These are phyloP conservation scores for Lepidurus couesii DNA, from an alignment of 1,140 invertebrate genomes.

Conservation along the genomic window DNA sequence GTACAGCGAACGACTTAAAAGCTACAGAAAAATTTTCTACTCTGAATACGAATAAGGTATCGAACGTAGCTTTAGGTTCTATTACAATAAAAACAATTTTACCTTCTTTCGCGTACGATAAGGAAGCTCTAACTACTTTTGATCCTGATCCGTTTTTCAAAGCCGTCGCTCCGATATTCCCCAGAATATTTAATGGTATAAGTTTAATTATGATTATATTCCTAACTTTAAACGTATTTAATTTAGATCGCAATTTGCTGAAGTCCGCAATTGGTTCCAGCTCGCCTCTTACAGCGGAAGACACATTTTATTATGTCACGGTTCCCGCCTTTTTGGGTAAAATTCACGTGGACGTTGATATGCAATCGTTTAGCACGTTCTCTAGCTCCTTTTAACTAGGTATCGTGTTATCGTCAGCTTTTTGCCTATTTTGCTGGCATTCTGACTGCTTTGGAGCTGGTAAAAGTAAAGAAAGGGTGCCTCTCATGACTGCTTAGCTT, in stretches of 20 bases:
- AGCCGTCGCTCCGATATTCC: background rate
- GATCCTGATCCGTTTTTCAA: conserved; percentile 2
- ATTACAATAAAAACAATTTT: background rate
- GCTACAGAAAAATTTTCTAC: background rate
- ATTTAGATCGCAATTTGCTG: background rate
- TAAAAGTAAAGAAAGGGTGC: background rate
- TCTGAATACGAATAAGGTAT: background rate
- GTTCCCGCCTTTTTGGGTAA: background rate
- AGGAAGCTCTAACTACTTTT: background rate
- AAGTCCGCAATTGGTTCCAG: background rate
- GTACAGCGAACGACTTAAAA: background rate
- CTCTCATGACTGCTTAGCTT: background rate
- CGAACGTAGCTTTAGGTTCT: background rate
- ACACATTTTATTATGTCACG: background rate
- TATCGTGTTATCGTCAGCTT: background rate
- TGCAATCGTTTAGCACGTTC: too few relatives aligned
- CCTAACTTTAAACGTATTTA: too few relatives aligned
- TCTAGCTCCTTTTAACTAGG: background rate
- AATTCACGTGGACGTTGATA: background rate
- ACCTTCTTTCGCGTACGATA: background rate
- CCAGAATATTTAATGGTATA: background rate
- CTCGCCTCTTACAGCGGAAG: background rate
- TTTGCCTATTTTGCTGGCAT: background rate
- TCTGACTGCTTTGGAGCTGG: background rate
- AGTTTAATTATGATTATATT: background rate